These are phyloP conservation scores for Gymnoscopelus braueri DNA, from an alignment of 2,797 vertebrate genomes.

Conservation along the genomic window DNA sequence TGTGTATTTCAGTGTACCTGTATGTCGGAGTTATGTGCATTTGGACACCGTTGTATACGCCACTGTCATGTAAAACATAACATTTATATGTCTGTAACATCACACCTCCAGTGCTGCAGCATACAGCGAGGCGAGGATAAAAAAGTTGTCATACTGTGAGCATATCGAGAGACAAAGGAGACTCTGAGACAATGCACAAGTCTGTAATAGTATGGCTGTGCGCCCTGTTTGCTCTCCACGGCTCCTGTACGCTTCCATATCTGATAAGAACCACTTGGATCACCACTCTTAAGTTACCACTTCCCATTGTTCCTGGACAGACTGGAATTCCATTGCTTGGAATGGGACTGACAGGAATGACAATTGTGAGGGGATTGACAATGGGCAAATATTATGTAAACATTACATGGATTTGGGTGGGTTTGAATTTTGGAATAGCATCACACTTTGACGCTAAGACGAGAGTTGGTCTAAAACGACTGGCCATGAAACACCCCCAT, in stretches of 20 bases:
- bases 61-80: neutral
- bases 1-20: slow-evolving; percentile 44
- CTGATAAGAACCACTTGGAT: slow-evolving; percentile 57
- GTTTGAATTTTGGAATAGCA: too few species aligned
- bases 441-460: too few species aligned
- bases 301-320: slow-evolving; percentile 73
- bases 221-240: slow-evolving; percentile 47
- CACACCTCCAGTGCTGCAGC: neutral
- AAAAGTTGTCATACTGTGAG: slow-evolving; percentile 64
- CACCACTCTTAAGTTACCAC: slow-evolving; percentile 63
- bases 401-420: too few species aligned
- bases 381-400: slow-evolving; percentile 34
- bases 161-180: slow-evolving; percentile 53
- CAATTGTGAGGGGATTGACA: slow-evolving; percentile 16
- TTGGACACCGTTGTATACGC: neutral
- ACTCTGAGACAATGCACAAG: slow-evolving; percentile 57
- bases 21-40: neutral
- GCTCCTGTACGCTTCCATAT: slow-evolving; percentile 76
- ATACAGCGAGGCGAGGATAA: slow-evolving; percentile 37
- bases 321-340: slow-evolving; percentile 63
- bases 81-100: slow-evolving; percentile 28
- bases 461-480: too few species aligned
- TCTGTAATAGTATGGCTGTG: slow-evolving; percentile 69
- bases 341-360: slow-evolving; percentile 50
- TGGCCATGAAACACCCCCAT: too few species aligned